Conservation (phyloP, 2,888 invertebrate genomes). For the Apodemia zela region DNA sequence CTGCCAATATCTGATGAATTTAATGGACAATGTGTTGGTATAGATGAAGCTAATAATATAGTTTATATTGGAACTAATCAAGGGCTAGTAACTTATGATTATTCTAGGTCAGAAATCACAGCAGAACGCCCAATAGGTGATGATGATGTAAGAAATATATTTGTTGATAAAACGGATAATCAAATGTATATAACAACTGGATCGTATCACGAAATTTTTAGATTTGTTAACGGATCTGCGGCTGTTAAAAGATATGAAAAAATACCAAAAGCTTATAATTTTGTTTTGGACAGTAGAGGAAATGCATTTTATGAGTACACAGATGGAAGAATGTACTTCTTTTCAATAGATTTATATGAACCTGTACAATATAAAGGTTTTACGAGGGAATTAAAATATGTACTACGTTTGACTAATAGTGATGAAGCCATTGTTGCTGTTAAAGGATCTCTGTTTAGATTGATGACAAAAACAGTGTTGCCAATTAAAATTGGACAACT, state of each 20-base stretch:
- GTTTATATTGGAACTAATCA: slow-evolving; percentile 71
- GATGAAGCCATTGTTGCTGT: slow-evolving; percentile 68
- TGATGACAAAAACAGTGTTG: slow-evolving; percentile 55
- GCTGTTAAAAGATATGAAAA: slow-evolving; percentile 65
- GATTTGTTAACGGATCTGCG: slow-evolving; percentile 62
- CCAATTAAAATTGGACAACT: slow-evolving; percentile 63
- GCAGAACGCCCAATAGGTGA: slow-evolving; percentile 68
- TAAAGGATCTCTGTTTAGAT: slow-evolving; percentile 58
- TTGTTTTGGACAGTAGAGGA: slow-evolving; percentile 58
- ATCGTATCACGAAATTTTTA: slow-evolving; percentile 59
- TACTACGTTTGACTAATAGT: slow-evolving; percentile 55
- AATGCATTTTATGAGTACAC: slow-evolving; percentile 67
- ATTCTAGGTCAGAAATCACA: slow-evolving; percentile 55
- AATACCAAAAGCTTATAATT: slow-evolving; percentile 65
- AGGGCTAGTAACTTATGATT: slow-evolving; percentile 62
- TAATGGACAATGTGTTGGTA: slow-evolving; percentile 60
- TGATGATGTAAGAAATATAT: slow-evolving; percentile 64
- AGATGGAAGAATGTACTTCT: slow-evolving; percentile 66
- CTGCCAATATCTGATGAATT: slow-evolving; percentile 61
- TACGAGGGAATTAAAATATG: slow-evolving; percentile 64
- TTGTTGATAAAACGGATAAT: slow-evolving; percentile 60
- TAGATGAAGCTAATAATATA: slow-evolving; percentile 49
- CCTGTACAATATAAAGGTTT: slow-evolving; percentile 71
- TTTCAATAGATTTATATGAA: slow-evolving; percentile 58
- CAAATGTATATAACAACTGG: slow-evolving; percentile 70